Evolutionary conservation across 2,888 invertebrate genomes (phyloP), one percentile per base, ranked within the genome.

Genomic region (Drosophila putrida): DNA sequence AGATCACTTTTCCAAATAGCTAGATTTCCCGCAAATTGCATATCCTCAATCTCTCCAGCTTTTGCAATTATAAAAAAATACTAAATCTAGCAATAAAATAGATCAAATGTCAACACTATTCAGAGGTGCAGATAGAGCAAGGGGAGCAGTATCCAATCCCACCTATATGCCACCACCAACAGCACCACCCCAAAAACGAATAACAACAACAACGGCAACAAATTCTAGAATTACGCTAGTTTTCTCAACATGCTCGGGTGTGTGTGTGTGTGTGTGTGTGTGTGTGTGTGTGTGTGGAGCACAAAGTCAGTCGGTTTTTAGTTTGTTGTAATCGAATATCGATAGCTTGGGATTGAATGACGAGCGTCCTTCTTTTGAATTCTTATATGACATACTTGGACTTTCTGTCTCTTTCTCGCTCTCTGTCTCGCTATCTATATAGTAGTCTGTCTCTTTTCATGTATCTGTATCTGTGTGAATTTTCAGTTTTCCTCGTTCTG

Each of bases 271-370:
- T 31, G 31, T 31, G 67, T 36, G 43, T 50, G 41, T 60, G 39
- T 59, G 31, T 49, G 54, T 61, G 64, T 61, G 47, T 59, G 39
- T 61, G 65, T 66, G 77, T 59, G 50, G 60, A 61, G 73, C 61
- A 73, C 75, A 83, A 87, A 89, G 85, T 84, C 85, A 76, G 72
- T 84, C 74, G 89, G 85, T 89, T 84, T 89, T 84, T 74, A 89
- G 89, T 87, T 86, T 84, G 73, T 82, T 92, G 92, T 90, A 92
- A 92, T 92, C 91, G 91, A 91, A 92, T 92, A 92, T 92, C 91
- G 90, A 92, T 92, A 90, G 91, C 91, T 90, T 78, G 89, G 91
- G 91, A 92, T 92, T 91, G 90, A 89, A 90, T 92, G 88, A 88
- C 85, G 75, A 66, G 79, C 85, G 85, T 85, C 89, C 83, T 83